Conservation (phyloP, 2,888 invertebrate species). For the Rotaria sp. region DNA sequence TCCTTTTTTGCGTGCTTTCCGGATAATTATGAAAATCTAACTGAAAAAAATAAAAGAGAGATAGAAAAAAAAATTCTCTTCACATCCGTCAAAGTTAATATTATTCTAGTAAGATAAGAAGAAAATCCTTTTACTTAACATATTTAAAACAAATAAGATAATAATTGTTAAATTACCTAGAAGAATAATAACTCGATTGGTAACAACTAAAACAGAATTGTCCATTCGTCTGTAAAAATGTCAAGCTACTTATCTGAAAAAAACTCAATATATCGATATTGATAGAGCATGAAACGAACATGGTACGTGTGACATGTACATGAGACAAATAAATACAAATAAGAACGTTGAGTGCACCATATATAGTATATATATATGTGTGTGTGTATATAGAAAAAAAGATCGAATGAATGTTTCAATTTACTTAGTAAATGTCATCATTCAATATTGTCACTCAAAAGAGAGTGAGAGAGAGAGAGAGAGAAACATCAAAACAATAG, state of each 20-base stretch:
- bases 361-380: not conserved
- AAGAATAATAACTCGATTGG: no score
- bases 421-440: constrained; percentile 6
- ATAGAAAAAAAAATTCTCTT: no score
- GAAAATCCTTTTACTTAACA: no score
- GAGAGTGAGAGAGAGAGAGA: not conserved
- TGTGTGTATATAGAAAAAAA: not conserved
- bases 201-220: no score
- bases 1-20: not conserved
- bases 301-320: not conserved
- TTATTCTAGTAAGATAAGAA: no score
- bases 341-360: not conserved
- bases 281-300: not conserved
- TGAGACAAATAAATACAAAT: constrained; percentile 4
- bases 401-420: not conserved
- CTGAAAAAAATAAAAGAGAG: no score
- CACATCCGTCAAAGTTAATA: no score
- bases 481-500: constrained; percentile 11
- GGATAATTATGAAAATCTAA: no score
- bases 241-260: constrained; percentile 12
- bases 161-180: no score
- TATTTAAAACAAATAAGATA: no score
- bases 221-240: not conserved
- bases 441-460: not conserved
- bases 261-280: not conserved